These are phyloP conservation scores for Peucedramus taeniatus DNA, from an alignment of 2,113 vertebrate species.

Conservation along the genomic window DNA sequence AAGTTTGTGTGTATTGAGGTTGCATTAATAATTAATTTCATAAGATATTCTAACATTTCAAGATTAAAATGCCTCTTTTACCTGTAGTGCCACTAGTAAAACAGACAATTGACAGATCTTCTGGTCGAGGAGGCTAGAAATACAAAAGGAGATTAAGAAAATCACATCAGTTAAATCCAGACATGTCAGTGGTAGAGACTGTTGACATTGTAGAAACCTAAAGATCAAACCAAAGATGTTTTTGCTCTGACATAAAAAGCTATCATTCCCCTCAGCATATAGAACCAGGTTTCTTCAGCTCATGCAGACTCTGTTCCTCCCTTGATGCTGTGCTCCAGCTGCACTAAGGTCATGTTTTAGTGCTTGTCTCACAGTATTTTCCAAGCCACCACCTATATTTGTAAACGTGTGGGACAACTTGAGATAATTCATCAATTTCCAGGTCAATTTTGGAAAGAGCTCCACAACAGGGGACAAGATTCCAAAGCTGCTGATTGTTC, in stretches of 20 bases:
- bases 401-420: background rate
- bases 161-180: background rate
- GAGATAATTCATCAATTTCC: background rate
- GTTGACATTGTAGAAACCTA: background rate
- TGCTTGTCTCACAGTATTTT: background rate
- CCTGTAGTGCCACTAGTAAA: conserved; percentile 97
- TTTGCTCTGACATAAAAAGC: background rate
- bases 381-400: background rate
- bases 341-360: background rate
- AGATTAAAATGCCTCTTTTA: conserved; percentile 36
- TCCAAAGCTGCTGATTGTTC: background rate
- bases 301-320: background rate
- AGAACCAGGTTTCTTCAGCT: background rate
- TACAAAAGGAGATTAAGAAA: conserved; percentile 20
- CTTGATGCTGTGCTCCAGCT: background rate
- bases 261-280: background rate
- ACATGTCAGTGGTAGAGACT: background rate
- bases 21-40: background rate
- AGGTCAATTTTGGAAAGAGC: background rate
- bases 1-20: background rate
- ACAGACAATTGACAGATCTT: conserved; percentile 93
- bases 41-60: background rate
- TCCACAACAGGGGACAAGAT: background rate
- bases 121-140: conserved; percentile 85
- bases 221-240: background rate